Evolutionary conservation across 2,113 vertebrate genomes (phyloP), one percentile per base, ranked within the genome.

Genomic region (Aphyosemion australe): DNA sequence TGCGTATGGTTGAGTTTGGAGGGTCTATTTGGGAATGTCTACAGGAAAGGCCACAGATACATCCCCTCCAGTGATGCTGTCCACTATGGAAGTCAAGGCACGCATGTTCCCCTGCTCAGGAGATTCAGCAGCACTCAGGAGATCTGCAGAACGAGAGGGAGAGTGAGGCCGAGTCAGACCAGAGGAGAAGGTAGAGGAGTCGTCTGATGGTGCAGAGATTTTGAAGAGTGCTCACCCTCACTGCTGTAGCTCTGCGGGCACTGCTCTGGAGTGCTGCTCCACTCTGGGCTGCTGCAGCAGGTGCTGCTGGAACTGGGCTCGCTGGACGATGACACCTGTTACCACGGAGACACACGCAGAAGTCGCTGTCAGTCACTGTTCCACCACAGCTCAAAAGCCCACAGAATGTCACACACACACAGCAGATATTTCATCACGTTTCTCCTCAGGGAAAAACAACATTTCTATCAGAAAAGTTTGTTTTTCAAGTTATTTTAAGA

Each of bases 281-380:
- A 99, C 84, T 98, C 96, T 0, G 97, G 96, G 79, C 93, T 94
- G 80, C 96, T 98, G 88, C 96, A 97, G 93, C 96, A 98, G 19
- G 95, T 92, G 80, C 95, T 97, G 86, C 93, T 84, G 1, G 95
- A 94, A 43, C 94, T 92, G 21, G 95, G 96, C 56, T 97, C 95
- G 1, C 93, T 91, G 58, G 91, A 89, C 21, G 91, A 90, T 6
- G 94, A 91, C 52, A 93, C 94, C 97, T 99, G 93, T 80, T 86
- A 62, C 80, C 82, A 86, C 66, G 71, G 87, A 81, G 81, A 91
- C 55, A 42, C 60, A 84, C 57, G 62, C 53, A 72, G 76, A 83
- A 82, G 88, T 76, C 54, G 74, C 83, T 84, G 89, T 92, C 89
- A 89, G 69, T 93, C 91, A 61, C 54, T 18, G 26, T 20, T 41